A percentile compares a stretch with the other conserved stretches of the same genome.
phyloP scores from a whole-genome alignment of 2,797 vertebrate species.

The Euphonia xanthogaster region DNA sequence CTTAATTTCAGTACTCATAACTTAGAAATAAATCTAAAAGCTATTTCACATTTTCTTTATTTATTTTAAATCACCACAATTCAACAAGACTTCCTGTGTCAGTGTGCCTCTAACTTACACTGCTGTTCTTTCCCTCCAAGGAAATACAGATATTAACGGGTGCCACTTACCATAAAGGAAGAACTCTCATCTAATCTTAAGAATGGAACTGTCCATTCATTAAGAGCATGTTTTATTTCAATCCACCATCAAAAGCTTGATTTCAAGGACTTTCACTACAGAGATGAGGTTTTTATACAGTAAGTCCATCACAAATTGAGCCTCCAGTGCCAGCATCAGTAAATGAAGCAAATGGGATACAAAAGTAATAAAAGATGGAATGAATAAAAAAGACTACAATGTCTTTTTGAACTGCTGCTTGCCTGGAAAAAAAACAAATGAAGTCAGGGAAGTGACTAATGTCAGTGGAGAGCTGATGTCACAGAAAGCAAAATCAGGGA shows the following conservation, averaged over 20 bases:
- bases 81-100: not conserved
- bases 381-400: not conserved
- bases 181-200: not conserved
- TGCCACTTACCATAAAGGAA: not conserved
- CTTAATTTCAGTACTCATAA: not conserved
- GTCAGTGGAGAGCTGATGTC: not conserved
- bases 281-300: not conserved
- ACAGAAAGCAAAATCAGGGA: not conserved
- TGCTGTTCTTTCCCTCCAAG: not conserved
- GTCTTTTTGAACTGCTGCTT: not conserved
- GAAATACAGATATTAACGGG: not conserved
- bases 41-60: not conserved
- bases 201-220: not conserved
- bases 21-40: not conserved
- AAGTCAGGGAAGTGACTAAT: not conserved
- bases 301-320: not conserved
- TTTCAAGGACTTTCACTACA: not conserved
- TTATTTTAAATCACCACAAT: not conserved
- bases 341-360: not conserved
- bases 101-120: not conserved
- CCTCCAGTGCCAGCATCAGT: not conserved
- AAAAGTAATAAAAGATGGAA: not conserved
- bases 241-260: not conserved
- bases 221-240: conserved; percentile 5
- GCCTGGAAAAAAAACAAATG: not conserved